Conservation (phyloP, 2,888 invertebrate genomes). For the Slavum lentiscoides region DNA sequence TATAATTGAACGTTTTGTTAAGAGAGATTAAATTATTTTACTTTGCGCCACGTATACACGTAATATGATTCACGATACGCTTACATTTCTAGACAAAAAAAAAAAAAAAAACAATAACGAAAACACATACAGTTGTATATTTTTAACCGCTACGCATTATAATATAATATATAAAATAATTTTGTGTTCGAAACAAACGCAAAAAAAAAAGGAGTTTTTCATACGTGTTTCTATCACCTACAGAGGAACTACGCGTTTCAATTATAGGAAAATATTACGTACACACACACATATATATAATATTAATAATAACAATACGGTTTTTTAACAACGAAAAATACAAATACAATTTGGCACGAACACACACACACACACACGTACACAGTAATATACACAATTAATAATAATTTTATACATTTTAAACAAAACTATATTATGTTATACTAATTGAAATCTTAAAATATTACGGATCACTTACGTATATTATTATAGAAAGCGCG, state of each 20-base stretch:
- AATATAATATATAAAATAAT: background rate
- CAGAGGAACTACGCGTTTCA: conserved; percentile 10
- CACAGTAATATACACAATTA: background rate
- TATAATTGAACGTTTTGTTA: background rate
- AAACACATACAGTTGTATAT: too few species aligned
- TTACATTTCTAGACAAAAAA: too few species aligned
- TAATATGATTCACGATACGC: background rate
- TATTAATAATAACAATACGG: background rate
- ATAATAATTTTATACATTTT: background rate
- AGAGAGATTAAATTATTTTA: background rate
- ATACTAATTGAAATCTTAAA: background rate
- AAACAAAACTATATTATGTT: background rate
- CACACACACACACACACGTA: background rate
- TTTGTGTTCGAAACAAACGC: background rate
- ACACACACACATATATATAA: too few species aligned
- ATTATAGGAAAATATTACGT: background rate
- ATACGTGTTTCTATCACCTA: background rate
- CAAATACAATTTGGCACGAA: conserved; percentile 16
- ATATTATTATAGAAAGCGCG: background rate
- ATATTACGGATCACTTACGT: background rate
- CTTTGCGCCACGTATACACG: background rate
- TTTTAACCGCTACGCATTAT: too few species aligned
- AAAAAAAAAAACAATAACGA: too few species aligned
- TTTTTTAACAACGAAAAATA: background rate
- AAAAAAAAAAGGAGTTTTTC: background rate